These are phyloP conservation scores for Thyatira batis DNA, from an alignment of 2,888 invertebrate species.

Conservation along the genomic window DNA sequence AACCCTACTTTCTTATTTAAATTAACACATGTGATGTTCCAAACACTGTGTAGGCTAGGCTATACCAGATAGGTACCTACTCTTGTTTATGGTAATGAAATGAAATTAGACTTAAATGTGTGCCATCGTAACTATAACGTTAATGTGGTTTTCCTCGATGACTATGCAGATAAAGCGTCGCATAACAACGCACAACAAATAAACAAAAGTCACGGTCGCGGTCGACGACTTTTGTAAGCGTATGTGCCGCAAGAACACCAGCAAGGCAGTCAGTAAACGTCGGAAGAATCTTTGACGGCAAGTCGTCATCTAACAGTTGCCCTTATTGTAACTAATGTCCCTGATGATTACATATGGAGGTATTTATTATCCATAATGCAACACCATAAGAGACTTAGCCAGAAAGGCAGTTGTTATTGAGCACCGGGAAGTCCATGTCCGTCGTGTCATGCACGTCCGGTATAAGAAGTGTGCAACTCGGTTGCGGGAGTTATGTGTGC, in stretches of 20 bases:
- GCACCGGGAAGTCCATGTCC: conserved; percentile 60
- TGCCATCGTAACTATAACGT: conserved; percentile 16
- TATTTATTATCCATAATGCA: background rate
- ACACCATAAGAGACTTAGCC: background rate
- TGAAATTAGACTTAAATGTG: conserved; percentile 9
- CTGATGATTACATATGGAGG: background rate
- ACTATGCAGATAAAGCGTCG: conserved; percentile 9
- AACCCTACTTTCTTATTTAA: background rate
- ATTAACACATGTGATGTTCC: background rate
- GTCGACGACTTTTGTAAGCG: conserved; percentile 44
- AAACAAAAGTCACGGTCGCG: conserved; percentile 43
- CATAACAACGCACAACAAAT: conserved; percentile 26
- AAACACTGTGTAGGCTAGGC: conserved; percentile 1
- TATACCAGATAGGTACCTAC: background rate
- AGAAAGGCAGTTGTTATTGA: conserved; percentile 21
- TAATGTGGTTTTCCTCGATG: conserved; percentile 18
- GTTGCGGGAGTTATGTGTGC: conserved; percentile 69
- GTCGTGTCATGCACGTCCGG: conserved; percentile 58
- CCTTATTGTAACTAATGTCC: background rate
- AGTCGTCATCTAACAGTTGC: background rate
- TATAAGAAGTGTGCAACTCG: conserved; percentile 64
- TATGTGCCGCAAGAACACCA: background rate
- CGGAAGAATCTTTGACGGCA: background rate
- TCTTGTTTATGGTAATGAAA: background rate
- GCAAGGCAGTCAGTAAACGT: background rate